Conservation (phyloP, 2,113 vertebrate genomes). For the Peromyscus polionotus region DNA sequence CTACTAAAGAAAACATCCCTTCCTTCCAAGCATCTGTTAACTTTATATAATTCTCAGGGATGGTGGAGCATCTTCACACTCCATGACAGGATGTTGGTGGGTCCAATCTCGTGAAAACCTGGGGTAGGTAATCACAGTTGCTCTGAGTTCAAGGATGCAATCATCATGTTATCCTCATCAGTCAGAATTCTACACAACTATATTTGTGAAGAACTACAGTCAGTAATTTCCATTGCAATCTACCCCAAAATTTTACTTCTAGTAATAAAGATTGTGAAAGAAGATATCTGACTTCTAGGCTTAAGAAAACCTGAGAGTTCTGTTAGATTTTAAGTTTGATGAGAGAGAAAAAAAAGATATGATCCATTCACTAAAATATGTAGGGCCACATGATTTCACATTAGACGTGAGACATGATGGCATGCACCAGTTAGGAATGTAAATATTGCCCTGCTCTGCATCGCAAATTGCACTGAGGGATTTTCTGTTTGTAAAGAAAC, state of each 20-base stretch:
- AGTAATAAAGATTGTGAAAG: not conserved
- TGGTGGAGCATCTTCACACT: not conserved
- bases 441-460: not conserved
- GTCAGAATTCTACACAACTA: not conserved
- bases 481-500: not conserved
- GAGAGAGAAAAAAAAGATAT: too few relatives aligned
- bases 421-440: accelerated
- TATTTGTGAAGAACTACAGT: not conserved
- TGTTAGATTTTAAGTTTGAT: not conserved
- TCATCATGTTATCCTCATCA: not conserved
- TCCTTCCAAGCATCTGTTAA: not conserved
- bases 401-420: accelerated
- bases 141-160: not conserved
- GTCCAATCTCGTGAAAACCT: not conserved
- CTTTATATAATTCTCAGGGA: not conserved
- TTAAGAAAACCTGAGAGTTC: not conserved
- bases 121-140: not conserved
- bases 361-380: not conserved
- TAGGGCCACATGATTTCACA: accelerated
- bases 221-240: not conserved
- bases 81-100: too few relatives aligned
- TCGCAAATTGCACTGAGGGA: not conserved
- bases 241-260: not conserved
- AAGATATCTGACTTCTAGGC: not conserved
- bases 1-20: not conserved